Evolutionary conservation across 2,113 vertebrate species (phyloP).

Genomic region (Dunckerocampus dactyliophorus): DNA sequence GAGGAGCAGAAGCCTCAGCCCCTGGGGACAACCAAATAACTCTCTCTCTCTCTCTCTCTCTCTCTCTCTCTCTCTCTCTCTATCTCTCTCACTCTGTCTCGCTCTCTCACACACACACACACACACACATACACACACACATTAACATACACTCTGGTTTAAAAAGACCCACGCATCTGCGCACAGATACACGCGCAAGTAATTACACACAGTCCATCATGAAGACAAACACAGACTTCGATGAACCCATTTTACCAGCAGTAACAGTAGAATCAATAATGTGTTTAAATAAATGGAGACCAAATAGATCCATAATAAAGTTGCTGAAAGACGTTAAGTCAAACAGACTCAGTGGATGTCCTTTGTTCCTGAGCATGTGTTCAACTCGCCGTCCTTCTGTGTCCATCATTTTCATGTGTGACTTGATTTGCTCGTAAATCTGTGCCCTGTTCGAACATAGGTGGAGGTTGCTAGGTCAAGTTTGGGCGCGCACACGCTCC

Average conservation of each 20-base stretch:
- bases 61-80: too few species aligned
- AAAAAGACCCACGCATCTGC: conserved; percentile 48
- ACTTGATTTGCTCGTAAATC: conserved; percentile 8
- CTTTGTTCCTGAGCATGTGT: conserved; percentile 2
- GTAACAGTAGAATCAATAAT: conserved; percentile 62
- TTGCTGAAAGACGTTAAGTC: conserved; percentile 40
- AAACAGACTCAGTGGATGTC: conserved; percentile 16
- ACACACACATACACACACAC: conserved; percentile 14
- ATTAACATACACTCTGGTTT: conserved; percentile 56
- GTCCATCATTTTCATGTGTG: conserved; percentile 6
- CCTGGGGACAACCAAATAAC: conserved; percentile 54
- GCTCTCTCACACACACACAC: too few species aligned
- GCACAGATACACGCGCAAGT: conserved; percentile 13
- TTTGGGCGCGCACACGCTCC: neutral
- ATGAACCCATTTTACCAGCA: conserved; percentile 56
- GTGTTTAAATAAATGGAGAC: conserved; percentile 55
- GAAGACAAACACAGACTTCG: conserved; percentile 54
- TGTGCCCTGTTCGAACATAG: conserved; percentile 4
- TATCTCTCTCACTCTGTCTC: too few species aligned
- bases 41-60: conserved; percentile 25
- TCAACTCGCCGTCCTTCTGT: conserved; percentile 6
- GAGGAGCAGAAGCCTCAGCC: conserved; percentile 58
- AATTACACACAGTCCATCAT: conserved; percentile 42
- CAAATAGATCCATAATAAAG: conserved; percentile 56
- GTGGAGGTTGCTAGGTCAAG: conserved; percentile 19